Evolutionary conservation across 2,113 vertebrate species (phyloP).

Genomic region (Sylvilagus bachmani): DNA sequence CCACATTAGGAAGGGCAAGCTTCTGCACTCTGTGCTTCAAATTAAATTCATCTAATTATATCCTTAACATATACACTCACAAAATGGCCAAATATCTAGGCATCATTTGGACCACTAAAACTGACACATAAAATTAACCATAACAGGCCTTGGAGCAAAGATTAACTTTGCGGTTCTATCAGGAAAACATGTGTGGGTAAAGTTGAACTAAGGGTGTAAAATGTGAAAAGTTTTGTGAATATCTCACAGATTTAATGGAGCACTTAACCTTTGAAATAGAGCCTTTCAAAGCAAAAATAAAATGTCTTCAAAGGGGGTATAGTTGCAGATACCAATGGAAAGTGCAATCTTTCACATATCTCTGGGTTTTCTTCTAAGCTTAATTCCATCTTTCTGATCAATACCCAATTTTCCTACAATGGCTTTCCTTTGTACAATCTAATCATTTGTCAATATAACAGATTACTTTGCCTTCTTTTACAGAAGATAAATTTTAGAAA

Average conservation of each 20-base stretch:
- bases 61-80: neutral
- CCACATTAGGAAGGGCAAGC: neutral
- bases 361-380: neutral
- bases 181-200: neutral
- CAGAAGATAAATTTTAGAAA: neutral
- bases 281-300: neutral
- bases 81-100: neutral
- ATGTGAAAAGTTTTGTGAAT: neutral
- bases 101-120: neutral
- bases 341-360: neutral
- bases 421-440: neutral
- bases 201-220: neutral
- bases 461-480: neutral
- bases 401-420: neutral
- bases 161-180: neutral
- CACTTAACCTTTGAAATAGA: neutral
- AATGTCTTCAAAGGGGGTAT: neutral
- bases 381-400: neutral
- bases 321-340: neutral
- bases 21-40: neutral
- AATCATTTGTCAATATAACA: slow-evolving; percentile 30
- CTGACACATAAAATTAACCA: slow-evolving; percentile 5
- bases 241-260: neutral
- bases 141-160: neutral
- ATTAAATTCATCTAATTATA: neutral